Conservation (phyloP, 2,797 vertebrate species). For the Mareca strepera region DNA sequence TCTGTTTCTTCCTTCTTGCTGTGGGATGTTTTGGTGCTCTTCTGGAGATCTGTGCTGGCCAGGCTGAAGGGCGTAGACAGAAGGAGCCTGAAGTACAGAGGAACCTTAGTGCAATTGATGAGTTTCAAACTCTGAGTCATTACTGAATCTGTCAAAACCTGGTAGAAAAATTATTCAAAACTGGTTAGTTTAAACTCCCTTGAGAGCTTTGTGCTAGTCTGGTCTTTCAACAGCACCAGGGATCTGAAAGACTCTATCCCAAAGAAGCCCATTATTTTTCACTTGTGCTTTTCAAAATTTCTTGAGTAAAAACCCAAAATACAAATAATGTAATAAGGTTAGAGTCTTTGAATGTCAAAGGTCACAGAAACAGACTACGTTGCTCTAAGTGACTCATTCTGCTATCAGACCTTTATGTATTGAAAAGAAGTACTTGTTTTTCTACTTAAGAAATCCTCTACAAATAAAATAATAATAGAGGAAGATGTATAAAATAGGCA, state of each 20-base stretch:
- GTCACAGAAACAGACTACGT: neutral
- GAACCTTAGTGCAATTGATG: conserved; percentile 83
- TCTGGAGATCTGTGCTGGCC: conserved; percentile 48
- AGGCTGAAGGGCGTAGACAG: conserved; percentile 85
- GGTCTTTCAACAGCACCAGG: neutral
- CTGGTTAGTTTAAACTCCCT: conserved; percentile 9
- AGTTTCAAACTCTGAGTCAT: conserved; percentile 81
- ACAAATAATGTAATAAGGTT: neutral
- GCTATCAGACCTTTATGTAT: neutral
- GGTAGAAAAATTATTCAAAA: conserved; percentile 15
- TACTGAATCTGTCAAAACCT: conserved; percentile 78
- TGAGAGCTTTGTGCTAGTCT: neutral
- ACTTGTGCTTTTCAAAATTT: neutral
- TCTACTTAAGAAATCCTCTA: neutral
- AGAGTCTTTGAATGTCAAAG: neutral
- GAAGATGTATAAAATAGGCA: neutral
- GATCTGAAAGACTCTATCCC: neutral
- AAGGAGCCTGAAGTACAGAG: conserved; percentile 83
- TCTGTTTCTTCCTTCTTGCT: conserved; percentile 39
- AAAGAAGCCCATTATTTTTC: neutral
- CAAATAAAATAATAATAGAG: neutral
- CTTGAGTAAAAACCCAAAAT: neutral
- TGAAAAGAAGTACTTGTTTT: neutral
- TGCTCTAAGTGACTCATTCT: neutral
- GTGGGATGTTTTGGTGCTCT: conserved; percentile 52